Evolutionary conservation across 2,888 invertebrate genomes (phyloP).

Genomic region (Limenitis camilla): DNA sequence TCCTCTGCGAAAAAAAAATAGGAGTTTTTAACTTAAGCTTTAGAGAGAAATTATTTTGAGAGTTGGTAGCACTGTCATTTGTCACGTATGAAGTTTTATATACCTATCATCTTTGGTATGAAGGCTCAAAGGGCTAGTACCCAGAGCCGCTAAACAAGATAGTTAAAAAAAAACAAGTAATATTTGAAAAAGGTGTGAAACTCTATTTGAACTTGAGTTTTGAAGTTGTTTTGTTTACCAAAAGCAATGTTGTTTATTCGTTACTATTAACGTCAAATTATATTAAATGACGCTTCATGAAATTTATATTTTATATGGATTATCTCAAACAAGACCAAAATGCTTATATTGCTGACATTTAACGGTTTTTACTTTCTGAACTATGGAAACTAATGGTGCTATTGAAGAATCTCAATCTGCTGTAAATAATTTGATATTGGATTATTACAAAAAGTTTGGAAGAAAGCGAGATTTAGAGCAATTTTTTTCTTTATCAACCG

Average conservation of each 20-base stretch:
- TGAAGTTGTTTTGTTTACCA: slow-evolving; percentile 16
- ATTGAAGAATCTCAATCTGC: slow-evolving; percentile 21
- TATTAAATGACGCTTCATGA: slow-evolving; percentile 9
- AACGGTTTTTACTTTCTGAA: slow-evolving; percentile 23
- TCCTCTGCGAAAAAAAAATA: too few species aligned
- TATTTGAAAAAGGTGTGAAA: too few species aligned
- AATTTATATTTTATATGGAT: slow-evolving; percentile 4
- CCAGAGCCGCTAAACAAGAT: too few species aligned
- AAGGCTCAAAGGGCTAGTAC: too few species aligned
- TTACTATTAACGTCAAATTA: slow-evolving; percentile 14
- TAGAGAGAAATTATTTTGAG: too few species aligned
- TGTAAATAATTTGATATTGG: slow-evolving; percentile 63
- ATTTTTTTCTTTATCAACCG: slow-evolving; percentile 75
- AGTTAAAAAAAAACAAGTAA: too few species aligned
- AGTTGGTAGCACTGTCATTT: too few species aligned
- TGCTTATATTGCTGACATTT: slow-evolving; percentile 10
- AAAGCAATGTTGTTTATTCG: slow-evolving; percentile 10
- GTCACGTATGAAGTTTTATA: too few species aligned
- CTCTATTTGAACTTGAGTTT: too few species aligned
- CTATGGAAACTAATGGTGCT: slow-evolving; percentile 45
- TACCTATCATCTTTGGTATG: too few species aligned
- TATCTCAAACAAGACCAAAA: slow-evolving; percentile 3
- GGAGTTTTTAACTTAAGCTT: too few species aligned
- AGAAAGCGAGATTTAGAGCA: slow-evolving; percentile 79
- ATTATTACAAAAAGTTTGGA: slow-evolving; percentile 81